Evolutionary conservation across 2,888 invertebrate species (phyloP).

Genomic region (Amphiduros pacificus): DNA sequence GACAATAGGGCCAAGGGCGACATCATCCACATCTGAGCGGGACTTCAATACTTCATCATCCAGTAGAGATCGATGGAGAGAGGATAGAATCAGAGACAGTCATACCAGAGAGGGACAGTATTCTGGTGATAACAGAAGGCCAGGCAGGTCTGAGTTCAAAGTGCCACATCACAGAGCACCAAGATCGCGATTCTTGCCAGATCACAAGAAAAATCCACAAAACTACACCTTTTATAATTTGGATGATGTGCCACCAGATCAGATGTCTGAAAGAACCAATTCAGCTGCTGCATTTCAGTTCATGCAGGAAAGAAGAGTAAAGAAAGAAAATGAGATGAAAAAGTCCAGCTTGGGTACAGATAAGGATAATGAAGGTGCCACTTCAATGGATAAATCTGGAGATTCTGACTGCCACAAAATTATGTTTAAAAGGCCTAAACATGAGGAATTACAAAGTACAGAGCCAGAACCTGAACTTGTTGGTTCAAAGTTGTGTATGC

Average conservation of each 20-base stretch:
- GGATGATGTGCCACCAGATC: conserved; percentile 3
- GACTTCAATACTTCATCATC: background rate
- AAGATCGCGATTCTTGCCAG: background rate
- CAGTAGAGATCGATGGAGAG: background rate
- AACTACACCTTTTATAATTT: conserved; percentile 11
- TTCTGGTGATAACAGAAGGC: background rate
- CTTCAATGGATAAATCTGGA: no score
- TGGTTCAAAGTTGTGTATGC: background rate
- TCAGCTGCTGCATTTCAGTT: conserved; percentile 11
- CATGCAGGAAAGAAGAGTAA: background rate
- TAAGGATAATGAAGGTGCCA: no score
- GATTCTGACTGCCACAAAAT: background rate
- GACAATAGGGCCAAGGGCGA: background rate
- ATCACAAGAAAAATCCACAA: background rate
- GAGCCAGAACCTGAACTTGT: background rate
- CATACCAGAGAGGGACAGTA: background rate
- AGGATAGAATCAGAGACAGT: background rate
- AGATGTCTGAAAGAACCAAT: conserved; percentile 3
- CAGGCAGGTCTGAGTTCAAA: background rate
- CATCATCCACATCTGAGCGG: background rate
- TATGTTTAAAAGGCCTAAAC: no score
- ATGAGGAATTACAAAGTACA: no score
- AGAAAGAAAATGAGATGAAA: no score
- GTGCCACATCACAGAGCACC: background rate
- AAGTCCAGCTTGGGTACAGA: no score